These are phyloP conservation scores for Ptychoptera albimana DNA, from an alignment of 2,888 invertebrate genomes.

Conservation along the genomic window DNA sequence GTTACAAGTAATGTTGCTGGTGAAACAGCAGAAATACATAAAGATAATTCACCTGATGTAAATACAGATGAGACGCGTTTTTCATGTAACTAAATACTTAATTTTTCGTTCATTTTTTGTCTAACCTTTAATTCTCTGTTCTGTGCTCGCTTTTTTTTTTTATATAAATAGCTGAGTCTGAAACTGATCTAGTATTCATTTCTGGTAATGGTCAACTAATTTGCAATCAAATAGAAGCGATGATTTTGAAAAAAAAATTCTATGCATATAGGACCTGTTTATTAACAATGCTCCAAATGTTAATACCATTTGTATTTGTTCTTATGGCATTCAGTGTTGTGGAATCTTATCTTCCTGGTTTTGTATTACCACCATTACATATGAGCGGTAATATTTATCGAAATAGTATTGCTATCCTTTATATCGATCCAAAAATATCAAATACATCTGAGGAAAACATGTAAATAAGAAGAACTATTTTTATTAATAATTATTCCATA, in stretches of 20 bases:
- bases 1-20: conserved; percentile 12
- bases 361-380: too few relatives aligned
- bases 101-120: not conserved
- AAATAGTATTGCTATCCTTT: too few relatives aligned
- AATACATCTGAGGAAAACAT: not conserved
- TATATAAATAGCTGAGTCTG: not conserved
- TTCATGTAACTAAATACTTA: too few relatives aligned
- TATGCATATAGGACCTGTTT: conserved; percentile 46
- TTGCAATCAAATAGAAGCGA: conserved; percentile 39
- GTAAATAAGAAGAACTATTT: not conserved
- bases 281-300: conserved; percentile 40
- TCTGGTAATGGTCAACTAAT: conserved; percentile 21
- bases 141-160: not conserved
- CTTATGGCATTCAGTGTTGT: not conserved
- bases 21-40: not conserved
- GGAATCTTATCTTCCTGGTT: too few relatives aligned
- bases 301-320: conserved; percentile 33
- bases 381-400: too few relatives aligned
- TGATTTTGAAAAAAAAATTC: conserved; percentile 42
- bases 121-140: too few relatives aligned
- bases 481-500: too few relatives aligned
- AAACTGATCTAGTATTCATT: not conserved
- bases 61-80: not conserved
- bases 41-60: too few relatives aligned
- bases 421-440: too few relatives aligned